Evolutionary conservation across 2,888 invertebrate species (phyloP), one percentile per base, ranked within the genome.

Genomic region (Byasa hedistus): DNA sequence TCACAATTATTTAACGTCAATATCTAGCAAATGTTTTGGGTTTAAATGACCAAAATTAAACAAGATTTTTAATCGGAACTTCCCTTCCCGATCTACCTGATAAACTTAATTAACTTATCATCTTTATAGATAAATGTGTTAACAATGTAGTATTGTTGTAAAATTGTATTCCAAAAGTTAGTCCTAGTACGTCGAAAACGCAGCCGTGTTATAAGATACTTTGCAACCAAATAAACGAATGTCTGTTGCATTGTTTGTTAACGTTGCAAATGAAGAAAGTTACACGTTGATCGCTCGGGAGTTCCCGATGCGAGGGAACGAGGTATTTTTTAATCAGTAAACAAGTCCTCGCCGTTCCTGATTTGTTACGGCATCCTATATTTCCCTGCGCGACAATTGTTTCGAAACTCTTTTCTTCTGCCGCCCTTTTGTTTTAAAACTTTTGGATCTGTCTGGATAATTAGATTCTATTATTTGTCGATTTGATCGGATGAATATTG

Each of bases 261-360:
- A 69, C 71, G 68, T 70, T 69, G 74, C 74, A 81, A 81, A 83
- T 83, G 78, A 82, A 81, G 80, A 84, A 83, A 84, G 79, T 82
- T 81, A 55, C 66, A 67, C 76, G 77, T 76, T 75, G 76, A 79
- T 75, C 56, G 76, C 76, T 64, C 71, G 76, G 76, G 76, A 76
- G 76, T 78, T 80, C 79, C 80, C 70, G 73, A 73, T 70, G 72
- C 66, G 69, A 10, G 73, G 73, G 76, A 78, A 79, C 74, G 72
- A 71, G 70, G 71, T 69, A 71, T 70, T 71, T 68, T 79, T 76
- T 82, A 76, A 73, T 81, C 81, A 76, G 75, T 76, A 76, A 76
- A 71, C 77, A 74, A 76, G 75, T 76, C 73, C 76, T 69, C 73
- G 75, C 75, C 76, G 78, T 80, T 81, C 76, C 78, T 84, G 85